Base-by-base conservation (phyloP, 2,888 invertebrate species). In the Epirrita christyi region DNA sequence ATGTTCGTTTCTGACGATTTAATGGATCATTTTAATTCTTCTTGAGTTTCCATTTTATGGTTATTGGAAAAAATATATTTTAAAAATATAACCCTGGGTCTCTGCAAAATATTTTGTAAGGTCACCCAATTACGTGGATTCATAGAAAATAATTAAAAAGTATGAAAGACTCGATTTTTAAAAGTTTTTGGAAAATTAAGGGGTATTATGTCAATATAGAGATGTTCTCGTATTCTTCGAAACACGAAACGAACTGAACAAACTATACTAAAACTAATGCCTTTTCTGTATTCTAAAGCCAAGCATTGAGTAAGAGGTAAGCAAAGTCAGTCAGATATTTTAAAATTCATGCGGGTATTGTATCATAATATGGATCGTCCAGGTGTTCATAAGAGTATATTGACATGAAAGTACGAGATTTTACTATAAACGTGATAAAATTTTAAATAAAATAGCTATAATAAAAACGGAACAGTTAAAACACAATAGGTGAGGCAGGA, bases 401-500 rank as follows among this genome's bases (percentile, higher is more conserved):
- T n/a, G 41, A 46, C 1, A 13, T 48, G 34, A 14, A 15, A 7
- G n/a, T 38, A 40, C 6, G 1, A 38, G 21, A n/a, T n/a, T n/a
- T 4, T 21, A 21, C 21, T 21, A 21, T 29, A 54, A 44, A 55
- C 57, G 55, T 63, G 63, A 55, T 45, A 4, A 52, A 55, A 59
- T 40, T 44, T 47, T 41, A 36, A 59, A 64, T 53, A 61, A 59
- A 52, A 47, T 55, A 62, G 55, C 59, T 57, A 65, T 60, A 63
- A 61, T 49, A 55, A 56, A 71, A 73, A 71, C 71, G 71, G 72
- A 50, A 65, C 51, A 62, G 55, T 58, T 59, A 62, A 63, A 63
- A 67, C 55, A 72, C 72, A 72, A 72, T 71, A 70, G 62, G 59
- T 63, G 63, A 63, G 29, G 36, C 52, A 63, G 71, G 72, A 72